These are phyloP conservation scores for Beris morrisii DNA, from an alignment of 2,888 invertebrate species.

Conservation along the genomic window DNA sequence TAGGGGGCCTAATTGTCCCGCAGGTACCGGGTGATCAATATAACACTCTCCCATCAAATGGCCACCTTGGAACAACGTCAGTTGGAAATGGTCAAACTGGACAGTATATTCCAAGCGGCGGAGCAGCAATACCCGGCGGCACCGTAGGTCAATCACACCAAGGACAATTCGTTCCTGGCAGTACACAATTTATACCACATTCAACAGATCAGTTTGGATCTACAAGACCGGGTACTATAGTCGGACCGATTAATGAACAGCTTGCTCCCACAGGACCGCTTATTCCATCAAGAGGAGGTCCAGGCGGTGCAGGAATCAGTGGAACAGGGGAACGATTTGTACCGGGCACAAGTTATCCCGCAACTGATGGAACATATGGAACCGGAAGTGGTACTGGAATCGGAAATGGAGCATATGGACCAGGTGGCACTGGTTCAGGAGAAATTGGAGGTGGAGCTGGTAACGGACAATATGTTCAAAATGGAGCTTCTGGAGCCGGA, in stretches of 20 bases:
- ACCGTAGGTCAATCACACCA: too few species aligned
- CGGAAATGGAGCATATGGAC: not conserved
- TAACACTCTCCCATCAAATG: not conserved
- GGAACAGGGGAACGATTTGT: slow-evolving; percentile 7
- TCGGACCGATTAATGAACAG: slow-evolving; percentile 4
- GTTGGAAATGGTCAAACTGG: not conserved
- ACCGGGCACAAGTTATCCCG: slow-evolving; percentile 5
- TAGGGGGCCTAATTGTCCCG: too few species aligned
- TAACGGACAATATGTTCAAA: not conserved
- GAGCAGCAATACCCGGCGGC: not conserved
- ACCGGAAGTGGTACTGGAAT: not conserved
- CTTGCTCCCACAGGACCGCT: not conserved
- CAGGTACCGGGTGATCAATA: too few species aligned
- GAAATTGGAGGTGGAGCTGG: not conserved
- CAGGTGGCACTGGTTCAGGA: slow-evolving; percentile 9
- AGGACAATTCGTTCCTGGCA: not conserved
- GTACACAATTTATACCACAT: slow-evolving; percentile 14
- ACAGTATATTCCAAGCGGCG: not conserved
- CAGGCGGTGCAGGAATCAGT: not conserved
- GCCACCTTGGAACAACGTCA: not conserved
- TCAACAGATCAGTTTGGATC: slow-evolving; percentile 10
- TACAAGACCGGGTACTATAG: not conserved
- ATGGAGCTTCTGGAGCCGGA: too few species aligned
- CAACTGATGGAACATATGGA: not conserved
- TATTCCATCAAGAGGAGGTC: not conserved